Evolutionary conservation across 2,113 vertebrate genomes (phyloP), one percentile per base, ranked within the genome.

Genomic region (Aythya baeri): DNA sequence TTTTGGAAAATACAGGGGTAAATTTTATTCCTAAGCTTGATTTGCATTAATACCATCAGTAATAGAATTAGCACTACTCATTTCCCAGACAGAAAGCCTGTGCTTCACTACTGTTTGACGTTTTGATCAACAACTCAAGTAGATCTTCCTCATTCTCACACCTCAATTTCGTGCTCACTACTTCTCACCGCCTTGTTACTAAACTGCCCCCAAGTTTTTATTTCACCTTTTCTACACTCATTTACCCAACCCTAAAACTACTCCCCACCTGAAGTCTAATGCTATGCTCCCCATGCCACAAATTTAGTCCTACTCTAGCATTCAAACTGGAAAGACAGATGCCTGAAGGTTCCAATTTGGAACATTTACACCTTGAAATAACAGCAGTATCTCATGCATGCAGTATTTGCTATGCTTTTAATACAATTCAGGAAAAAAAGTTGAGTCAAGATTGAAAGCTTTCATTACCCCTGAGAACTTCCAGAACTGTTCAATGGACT

Each of bases 391-490:
- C 2, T 17, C 49, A 58, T 0, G 0, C 4, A 26, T 22, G 31
- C 20, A 31, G 8, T 38, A 62, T 54, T 41, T 83, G 27, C n/a
- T 71, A 61, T 1, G 34, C 16, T 55, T 86, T 75, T 75, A 79
- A 83, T 18, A 62, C 4, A 41, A 57, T 65, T 79, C 29, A 72
- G 50, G 36, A 90, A 84, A 7, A 22, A 88, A 16, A 86, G 12
- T 22, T 79, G 46, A 14, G 84, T 27, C 36, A 76, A 91, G 41
- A 75, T 32, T 82, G 17, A 57, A 90, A 88, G 55, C 25, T 17
- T 63, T 74, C 31, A 57, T 98, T 97, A 99, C 99, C 98, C 98
- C 96, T 98, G 98, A 97, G 98, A 98, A 97, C 98, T 98, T 97
- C 98, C 97, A 65, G 98, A 98, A 94, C 97, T 98, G 95, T 98